Evolutionary conservation across 2,888 invertebrate species (phyloP).

Genomic region (Brachypterus glaber): DNA sequence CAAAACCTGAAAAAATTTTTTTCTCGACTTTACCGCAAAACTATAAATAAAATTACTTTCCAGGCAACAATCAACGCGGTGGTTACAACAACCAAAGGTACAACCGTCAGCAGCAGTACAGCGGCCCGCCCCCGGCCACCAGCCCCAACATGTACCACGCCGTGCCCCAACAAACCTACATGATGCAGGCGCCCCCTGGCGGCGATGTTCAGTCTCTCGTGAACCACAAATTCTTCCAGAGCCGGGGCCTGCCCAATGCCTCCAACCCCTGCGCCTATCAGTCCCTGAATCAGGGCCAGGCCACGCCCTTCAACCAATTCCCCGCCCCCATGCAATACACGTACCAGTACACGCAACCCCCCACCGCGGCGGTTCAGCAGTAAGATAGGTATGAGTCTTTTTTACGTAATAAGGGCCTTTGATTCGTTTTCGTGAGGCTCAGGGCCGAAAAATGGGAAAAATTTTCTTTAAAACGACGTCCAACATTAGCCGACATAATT

Average conservation of each 20-base stretch:
- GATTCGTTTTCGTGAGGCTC: no score
- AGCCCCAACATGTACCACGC: constrained; percentile 33
- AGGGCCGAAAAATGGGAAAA: no score
- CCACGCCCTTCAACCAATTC: constrained; percentile 54
- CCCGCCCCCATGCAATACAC: constrained; percentile 56
- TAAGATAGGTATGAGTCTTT: no score
- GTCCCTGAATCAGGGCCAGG: constrained; percentile 45
- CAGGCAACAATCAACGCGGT: constrained; percentile 41
- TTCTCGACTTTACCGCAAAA: background rate
- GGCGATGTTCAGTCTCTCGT: constrained; percentile 44
- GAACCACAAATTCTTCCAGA: constrained; percentile 68
- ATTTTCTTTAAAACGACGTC: no score
- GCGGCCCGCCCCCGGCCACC: constrained; percentile 30
- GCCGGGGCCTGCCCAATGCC: constrained; percentile 47
- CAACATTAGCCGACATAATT: no score
- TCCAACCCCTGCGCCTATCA: constrained; percentile 51
- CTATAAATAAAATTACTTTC: constrained; percentile 22
- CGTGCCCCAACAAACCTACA: constrained; percentile 38
- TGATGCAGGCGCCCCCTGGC: constrained; percentile 37
- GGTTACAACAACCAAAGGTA: constrained; percentile 30
- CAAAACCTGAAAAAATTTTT: constrained; percentile 3
- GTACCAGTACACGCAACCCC: constrained; percentile 54
- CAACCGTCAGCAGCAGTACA: constrained; percentile 33
- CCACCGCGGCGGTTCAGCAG: constrained; percentile 61
- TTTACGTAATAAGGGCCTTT: no score